A percentile compares a stretch with the other conserved stretches of the same genome.
These are phyloP conservation scores for Grus americana DNA, from an alignment of 2,113 vertebrate species.

Conservation along the genomic window DNA sequence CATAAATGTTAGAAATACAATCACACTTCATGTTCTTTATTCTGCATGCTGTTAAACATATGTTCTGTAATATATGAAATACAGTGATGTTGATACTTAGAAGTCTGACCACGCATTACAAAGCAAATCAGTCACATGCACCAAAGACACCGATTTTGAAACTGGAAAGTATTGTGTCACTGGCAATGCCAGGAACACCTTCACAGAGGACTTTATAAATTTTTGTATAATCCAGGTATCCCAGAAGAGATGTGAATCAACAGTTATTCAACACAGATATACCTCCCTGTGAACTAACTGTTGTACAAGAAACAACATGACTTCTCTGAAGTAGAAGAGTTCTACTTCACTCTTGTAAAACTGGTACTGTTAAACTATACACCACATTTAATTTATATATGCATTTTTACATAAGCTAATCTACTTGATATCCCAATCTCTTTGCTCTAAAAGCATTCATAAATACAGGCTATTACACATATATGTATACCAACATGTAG, in stretches of 20 bases:
- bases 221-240: background rate
- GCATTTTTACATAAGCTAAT: background rate
- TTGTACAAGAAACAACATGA: background rate
- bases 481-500: background rate
- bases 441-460: background rate
- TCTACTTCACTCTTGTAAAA: background rate
- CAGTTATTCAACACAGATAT: background rate
- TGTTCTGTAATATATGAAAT: background rate
- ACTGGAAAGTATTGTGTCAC: background rate
- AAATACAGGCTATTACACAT: background rate
- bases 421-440: background rate
- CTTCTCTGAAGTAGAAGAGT: background rate
- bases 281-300: background rate
- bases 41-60: background rate
- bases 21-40: background rate
- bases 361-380: background rate
- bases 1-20: background rate
- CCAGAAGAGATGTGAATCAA: background rate
- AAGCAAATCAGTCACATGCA: background rate
- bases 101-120: background rate
- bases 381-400: background rate
- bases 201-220: background rate
- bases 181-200: background rate
- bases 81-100: background rate
- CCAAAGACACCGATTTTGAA: background rate